Evolutionary conservation across 1,140 invertebrate species (phyloP).

Genomic region (Acromyrmex echinatior): DNA sequence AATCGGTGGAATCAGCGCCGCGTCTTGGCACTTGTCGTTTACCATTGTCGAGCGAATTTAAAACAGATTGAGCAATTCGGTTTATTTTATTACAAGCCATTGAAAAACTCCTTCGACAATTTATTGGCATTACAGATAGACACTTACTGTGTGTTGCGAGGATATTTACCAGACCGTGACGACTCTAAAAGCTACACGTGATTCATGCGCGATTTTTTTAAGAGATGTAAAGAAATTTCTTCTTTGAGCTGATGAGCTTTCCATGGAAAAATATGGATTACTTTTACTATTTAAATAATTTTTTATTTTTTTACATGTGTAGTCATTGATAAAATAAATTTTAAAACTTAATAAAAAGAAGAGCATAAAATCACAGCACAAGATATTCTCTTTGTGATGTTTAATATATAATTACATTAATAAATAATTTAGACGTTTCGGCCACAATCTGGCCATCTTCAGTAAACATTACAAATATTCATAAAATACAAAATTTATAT

Average conservation of each 20-base stretch:
- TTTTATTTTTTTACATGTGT: too few species aligned
- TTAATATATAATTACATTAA: too few species aligned
- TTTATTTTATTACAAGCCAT: not conserved
- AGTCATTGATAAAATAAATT: not conserved
- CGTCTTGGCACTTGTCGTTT: conserved; percentile 25
- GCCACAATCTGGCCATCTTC: too few species aligned
- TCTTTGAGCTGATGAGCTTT: not conserved
- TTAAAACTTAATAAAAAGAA: not conserved
- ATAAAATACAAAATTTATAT: too few species aligned
- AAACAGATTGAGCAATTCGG: conserved; percentile 2
- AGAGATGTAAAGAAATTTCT: not conserved
- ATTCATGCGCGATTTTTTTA: not conserved
- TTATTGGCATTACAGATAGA: not conserved
- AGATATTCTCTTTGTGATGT: too few species aligned
- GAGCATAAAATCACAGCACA: too few species aligned
- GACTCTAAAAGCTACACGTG: not conserved
- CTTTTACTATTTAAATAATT: not conserved
- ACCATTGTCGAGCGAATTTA: not conserved
- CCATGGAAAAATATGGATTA: not conserved
- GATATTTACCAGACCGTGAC: not conserved
- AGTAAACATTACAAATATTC: too few species aligned
- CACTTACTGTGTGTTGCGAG: not conserved
- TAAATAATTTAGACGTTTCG: too few species aligned
- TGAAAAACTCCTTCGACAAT: not conserved
- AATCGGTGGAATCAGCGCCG: conserved; percentile 46